Evolutionary conservation across 2,888 invertebrate species (phyloP).

Genomic region (Hofmannophila pseudospretella): DNA sequence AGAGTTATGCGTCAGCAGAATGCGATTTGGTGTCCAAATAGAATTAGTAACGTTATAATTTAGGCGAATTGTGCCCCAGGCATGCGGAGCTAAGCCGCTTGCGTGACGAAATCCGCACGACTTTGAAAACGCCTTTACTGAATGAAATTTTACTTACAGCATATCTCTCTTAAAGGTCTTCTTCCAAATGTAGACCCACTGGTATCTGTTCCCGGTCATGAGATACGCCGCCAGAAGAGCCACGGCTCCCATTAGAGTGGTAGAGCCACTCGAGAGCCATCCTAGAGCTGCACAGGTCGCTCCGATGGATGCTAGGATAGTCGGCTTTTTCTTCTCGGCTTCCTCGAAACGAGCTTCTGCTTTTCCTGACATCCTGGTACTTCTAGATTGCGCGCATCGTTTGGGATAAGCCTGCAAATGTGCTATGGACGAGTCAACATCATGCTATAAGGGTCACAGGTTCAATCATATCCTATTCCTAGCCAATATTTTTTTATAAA

Average conservation of each 20-base stretch:
- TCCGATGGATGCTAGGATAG: conserved; percentile 43
- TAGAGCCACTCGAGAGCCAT: conserved; percentile 42
- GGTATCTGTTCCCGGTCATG: conserved; percentile 64
- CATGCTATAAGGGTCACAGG: no score
- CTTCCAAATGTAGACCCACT: conserved; percentile 68
- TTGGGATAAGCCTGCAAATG: neutral
- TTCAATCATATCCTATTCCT: neutral
- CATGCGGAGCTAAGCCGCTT: no score
- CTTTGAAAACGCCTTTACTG: no score
- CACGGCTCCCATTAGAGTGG: conserved; percentile 33
- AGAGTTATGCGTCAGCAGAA: no score
- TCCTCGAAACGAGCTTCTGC: conserved; percentile 61
- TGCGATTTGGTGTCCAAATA: no score
- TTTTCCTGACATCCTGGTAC: conserved; percentile 65
- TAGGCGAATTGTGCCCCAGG: no score
- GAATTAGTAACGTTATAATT: no score
- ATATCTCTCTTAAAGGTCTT: conserved; percentile 60
- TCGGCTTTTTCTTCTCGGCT: conserved; percentile 46
- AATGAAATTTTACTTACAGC: conserved; percentile 64
- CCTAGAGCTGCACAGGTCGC: conserved; percentile 30
- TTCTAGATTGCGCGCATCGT: conserved; percentile 16
- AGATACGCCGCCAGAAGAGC: conserved; percentile 46
- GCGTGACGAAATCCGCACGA: no score
- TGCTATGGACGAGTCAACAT: no score
- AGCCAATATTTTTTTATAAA: no score